Evolutionary conservation across 2,113 vertebrate genomes (phyloP), one percentile per base, ranked within the genome.

Genomic region (Suncus etruscus): DNA sequence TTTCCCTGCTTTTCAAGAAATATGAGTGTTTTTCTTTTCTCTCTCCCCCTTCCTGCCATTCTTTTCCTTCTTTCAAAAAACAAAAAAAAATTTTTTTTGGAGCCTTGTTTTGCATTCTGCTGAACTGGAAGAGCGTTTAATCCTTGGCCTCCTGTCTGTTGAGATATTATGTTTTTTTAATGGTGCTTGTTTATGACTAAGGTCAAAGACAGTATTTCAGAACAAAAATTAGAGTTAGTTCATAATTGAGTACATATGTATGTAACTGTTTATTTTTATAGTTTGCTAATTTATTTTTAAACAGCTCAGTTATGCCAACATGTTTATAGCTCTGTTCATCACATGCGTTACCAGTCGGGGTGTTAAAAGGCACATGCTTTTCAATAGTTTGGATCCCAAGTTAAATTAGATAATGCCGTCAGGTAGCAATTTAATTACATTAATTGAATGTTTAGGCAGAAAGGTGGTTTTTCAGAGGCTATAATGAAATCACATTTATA

Each of bases 271-370:
- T 98, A 98, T 98, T 98, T 98, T 98, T 98, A 98, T 98, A 98
- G 97, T 98, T 98, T 97, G 97, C 97, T 98, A 98, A 98, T 98
- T 98, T 98, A 98, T 98, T 98, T 98, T 98, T 98, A 98, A 98
- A 97, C 97, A 97, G 97, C 97, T 98, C 89, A 11, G 97, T 98
- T 97, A 97, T 96, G 94, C 97, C 97, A 97, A 97, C 97, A 96
- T 97, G 97, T 98, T 98, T 98, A 98, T 97, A 96, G 97, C 97
- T 90, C 94, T 81, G 96, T 97, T 97, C 97, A 97, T 98, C 98
- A 97, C 96, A 96, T 97, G 97, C 96, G 95, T 97, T 97, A 95
- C 97, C 96, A 97, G 97, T 97, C 96, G 32, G 95, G 94, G 95
- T 97, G 97, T 94, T 97, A 97, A 97, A 96, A 98, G 96, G 96